Evolutionary conservation across 2,797 vertebrate genomes (phyloP).

Genomic region (Eulemur coronatus): DNA sequence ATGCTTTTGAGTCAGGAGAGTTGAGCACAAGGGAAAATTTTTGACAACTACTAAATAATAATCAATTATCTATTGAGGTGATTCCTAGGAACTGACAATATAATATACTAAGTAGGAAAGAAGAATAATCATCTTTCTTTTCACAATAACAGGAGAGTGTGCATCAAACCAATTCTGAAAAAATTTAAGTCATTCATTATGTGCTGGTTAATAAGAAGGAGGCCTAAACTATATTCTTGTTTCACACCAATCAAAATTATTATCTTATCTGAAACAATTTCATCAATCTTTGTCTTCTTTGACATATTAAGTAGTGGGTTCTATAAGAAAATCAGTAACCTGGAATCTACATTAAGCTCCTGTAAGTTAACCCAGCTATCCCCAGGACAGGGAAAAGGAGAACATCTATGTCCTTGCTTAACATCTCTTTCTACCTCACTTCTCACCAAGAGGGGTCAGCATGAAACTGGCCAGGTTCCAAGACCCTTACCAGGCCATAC

Average conservation of each 20-base stretch:
- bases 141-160: background rate
- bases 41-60: constrained; percentile 46
- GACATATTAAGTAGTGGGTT: background rate
- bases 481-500: background rate
- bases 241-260: background rate
- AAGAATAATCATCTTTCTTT: background rate
- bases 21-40: background rate
- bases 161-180: background rate
- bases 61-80: background rate
- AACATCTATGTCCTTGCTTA: background rate
- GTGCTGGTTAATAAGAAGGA: background rate
- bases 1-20: background rate
- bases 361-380: background rate
- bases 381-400: background rate
- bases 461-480: background rate
- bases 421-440: background rate
- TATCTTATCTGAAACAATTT: background rate
- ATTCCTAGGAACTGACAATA: background rate
- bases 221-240: background rate
- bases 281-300: background rate
- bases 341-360: background rate
- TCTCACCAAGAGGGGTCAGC: background rate
- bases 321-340: background rate
- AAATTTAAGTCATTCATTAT: background rate
- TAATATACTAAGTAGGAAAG: background rate